Evolutionary conservation across 2,888 invertebrate species (phyloP).

Genomic region (Fragum fragum): DNA sequence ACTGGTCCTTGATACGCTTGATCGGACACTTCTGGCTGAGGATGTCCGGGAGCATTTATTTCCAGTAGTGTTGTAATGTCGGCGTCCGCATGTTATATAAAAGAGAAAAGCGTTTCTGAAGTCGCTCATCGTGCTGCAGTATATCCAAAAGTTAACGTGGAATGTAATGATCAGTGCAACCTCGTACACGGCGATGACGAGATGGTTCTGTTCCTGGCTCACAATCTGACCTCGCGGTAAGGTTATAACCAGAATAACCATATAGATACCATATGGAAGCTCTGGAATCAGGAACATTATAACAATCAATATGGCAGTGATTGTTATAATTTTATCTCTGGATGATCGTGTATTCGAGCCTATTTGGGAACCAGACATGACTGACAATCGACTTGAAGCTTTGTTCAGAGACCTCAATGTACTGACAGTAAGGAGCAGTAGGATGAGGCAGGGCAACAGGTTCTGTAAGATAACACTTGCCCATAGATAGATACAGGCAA

Average conservation of each 20-base stretch:
- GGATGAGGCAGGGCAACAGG: conserved; percentile 43
- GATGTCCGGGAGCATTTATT: conserved; percentile 34
- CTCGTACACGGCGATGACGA: conserved; percentile 48
- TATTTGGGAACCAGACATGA: conserved; percentile 29
- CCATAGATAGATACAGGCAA: conserved; percentile 58
- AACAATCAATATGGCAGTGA: conserved; percentile 53
- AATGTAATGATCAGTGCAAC: conserved; percentile 46
- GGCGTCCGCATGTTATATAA: conserved; percentile 21
- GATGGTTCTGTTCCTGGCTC: conserved; percentile 19
- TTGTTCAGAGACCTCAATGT: conserved; percentile 43
- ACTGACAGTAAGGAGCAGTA: conserved; percentile 42
- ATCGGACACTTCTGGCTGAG: conserved; percentile 11
- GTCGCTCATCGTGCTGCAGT: conserved; percentile 63
- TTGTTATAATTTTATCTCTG: conserved; percentile 58
- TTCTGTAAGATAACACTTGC: conserved; percentile 46
- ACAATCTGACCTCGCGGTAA: not conserved
- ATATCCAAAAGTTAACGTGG: conserved; percentile 63
- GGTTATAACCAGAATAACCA: not conserved
- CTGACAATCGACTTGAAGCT: conserved; percentile 37
- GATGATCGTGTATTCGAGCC: conserved; percentile 33
- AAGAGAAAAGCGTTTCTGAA: conserved; percentile 25
- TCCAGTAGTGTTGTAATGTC: conserved; percentile 20
- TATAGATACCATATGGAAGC: conserved; percentile 56
- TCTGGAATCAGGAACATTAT: conserved; percentile 60
- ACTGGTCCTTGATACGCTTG: conserved; percentile 43